Conservation (phyloP, 2,888 invertebrate species). For the Axea sp. region DNA sequence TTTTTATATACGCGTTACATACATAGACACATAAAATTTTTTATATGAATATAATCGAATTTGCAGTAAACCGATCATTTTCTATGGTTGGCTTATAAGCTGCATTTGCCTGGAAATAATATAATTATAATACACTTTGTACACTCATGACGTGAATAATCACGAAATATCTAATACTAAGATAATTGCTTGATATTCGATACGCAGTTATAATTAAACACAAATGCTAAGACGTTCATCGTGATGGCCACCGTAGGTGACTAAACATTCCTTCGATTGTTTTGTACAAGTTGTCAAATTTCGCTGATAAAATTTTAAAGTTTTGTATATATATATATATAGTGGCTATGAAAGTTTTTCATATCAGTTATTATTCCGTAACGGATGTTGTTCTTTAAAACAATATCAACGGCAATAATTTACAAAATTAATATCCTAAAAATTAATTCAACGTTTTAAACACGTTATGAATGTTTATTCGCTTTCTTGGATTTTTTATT, state of each 20-base stretch:
- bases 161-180: constrained; percentile 41
- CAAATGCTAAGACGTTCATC: constrained; percentile 31
- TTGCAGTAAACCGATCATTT: not conserved
- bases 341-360: no score
- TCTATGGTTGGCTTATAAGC: not conserved
- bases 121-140: constrained; percentile 46
- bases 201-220: constrained; percentile 46
- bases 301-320: constrained; percentile 10
- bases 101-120: constrained; percentile 50
- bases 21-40: no score
- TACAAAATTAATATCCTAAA: no score
- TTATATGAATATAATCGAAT: not conserved
- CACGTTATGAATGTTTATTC: no score
- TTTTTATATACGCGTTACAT: no score
- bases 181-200: constrained; percentile 55
- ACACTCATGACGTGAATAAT: constrained; percentile 54
- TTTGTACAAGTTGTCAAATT: constrained; percentile 21
- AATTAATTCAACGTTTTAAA: no score
- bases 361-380: no score
- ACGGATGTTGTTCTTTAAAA: no score
- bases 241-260: constrained; percentile 29
- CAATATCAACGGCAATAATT: no score
- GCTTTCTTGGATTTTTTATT: no score
- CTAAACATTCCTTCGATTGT: constrained; percentile 43
- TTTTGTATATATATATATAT: constrained; percentile 3